Conservation (phyloP, 2,888 invertebrate species). For the Drosophila diplacantha region DNA sequence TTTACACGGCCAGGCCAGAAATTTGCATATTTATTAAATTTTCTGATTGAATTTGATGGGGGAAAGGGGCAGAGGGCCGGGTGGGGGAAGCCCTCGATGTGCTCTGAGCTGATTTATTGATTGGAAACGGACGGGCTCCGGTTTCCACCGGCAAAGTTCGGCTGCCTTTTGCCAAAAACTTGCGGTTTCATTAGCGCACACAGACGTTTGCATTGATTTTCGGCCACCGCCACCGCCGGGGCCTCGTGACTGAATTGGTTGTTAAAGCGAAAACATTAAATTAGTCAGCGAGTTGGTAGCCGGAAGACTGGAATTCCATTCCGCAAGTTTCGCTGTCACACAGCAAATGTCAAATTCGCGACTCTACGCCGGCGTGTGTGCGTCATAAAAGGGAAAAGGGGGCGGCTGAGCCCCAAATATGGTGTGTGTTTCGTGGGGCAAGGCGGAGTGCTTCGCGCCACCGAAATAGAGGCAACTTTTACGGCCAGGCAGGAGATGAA, state of each 20-base stretch:
- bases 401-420: neutral
- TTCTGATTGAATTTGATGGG: constrained; percentile 60
- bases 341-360: constrained; percentile 27
- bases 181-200: constrained; percentile 29
- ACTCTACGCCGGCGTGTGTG: constrained; percentile 18
- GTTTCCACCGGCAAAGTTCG: constrained; percentile 27
- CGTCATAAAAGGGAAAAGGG: constrained; percentile 9
- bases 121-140: constrained; percentile 13
- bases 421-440: neutral
- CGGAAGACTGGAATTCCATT: constrained; percentile 25
- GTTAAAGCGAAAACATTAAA: constrained; percentile 35
- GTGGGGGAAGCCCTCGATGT: constrained; percentile 6
- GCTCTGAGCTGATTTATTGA: constrained; percentile 33
- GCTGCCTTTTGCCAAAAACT: constrained; percentile 17
- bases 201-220: constrained; percentile 30
- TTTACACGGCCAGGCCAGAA: constrained; percentile 44
- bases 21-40: constrained; percentile 71
- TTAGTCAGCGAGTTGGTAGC: constrained; percentile 31
- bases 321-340: constrained; percentile 32
- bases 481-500: constrained; percentile 21
- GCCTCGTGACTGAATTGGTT: constrained; percentile 41
- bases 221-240: neutral
- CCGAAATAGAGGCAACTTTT: constrained; percentile 18
- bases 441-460: neutral
- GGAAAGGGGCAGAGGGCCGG: neutral